A percentile compares a stretch with the other conserved stretches of the same genome.
phyloP scores from a whole-genome alignment of 1,140 invertebrate species.

The Condylostylus longicornis region DNA sequence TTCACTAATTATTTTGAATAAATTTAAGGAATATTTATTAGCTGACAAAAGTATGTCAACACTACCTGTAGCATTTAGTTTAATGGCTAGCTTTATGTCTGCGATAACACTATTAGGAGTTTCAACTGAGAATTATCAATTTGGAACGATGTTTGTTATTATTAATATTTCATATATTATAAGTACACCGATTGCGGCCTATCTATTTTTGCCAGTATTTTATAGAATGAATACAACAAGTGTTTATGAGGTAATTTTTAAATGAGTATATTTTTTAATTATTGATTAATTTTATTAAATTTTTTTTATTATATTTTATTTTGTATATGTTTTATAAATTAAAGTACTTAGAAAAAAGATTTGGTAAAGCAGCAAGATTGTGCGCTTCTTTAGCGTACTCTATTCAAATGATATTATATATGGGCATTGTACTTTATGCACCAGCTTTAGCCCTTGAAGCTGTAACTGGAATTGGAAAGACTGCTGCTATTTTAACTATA shows the following conservation, averaged over 20 bases:
- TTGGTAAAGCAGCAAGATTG: conserved; percentile 50
- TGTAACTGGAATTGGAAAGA: conserved; percentile 59
- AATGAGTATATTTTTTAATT: neutral
- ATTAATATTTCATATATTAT: conserved; percentile 72
- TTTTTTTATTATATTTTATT: too few species aligned
- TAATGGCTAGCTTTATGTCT: conserved; percentile 92
- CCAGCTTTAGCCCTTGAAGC: conserved; percentile 79
- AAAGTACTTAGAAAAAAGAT: conserved; percentile 74
- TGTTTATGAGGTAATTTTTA: conserved; percentile 49
- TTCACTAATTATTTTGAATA: neutral
- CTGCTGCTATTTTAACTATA: conserved; percentile 61
- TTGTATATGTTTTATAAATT: too few species aligned
- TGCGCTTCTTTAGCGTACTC: conserved; percentile 61
- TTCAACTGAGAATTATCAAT: conserved; percentile 70
- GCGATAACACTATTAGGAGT: conserved; percentile 80
- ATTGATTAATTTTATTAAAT: neutral
- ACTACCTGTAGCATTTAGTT: conserved; percentile 63
- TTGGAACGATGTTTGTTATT: conserved; percentile 66
- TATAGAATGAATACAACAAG: conserved; percentile 72
- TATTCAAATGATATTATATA: conserved; percentile 76
- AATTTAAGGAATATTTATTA: conserved; percentile 19
- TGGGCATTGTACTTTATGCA: conserved; percentile 84
- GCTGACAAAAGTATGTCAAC: conserved; percentile 33
- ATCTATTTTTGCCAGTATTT: conserved; percentile 77
- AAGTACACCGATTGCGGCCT: conserved; percentile 62